Percentiles rank a stretch among this genome's conserved stretches.
These are phyloP conservation scores for Montipora sp. DNA, from an alignment of 64 coral and sea anemone species.

Conservation along the genomic window DNA sequence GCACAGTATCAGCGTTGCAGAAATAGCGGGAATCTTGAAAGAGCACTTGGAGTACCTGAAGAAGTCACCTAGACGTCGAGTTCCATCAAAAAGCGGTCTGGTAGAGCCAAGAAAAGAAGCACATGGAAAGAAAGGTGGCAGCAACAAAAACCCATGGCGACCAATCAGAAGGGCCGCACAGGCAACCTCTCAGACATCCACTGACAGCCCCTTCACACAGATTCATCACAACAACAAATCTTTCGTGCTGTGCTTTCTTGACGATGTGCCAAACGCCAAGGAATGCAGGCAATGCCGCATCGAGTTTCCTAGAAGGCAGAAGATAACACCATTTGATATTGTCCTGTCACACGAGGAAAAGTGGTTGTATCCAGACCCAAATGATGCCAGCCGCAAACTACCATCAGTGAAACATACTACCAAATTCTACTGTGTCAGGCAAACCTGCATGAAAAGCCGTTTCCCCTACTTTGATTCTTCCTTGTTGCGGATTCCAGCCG, in stretches of 20 bases:
- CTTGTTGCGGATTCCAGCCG: not conserved
- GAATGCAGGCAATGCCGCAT: slow-evolving; percentile 47
- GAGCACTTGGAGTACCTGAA: not conserved
- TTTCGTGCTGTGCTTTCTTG: slow-evolving; percentile 41
- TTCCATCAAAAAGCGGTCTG: slow-evolving; percentile 14
- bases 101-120: not conserved
- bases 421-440: slow-evolving; percentile 31
- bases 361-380: slow-evolving; percentile 47
- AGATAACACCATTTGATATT: slow-evolving; percentile 50
- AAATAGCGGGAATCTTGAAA: not conserved
- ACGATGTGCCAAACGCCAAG: slow-evolving; percentile 14
- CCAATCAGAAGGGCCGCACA: not conserved
- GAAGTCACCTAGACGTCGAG: not conserved
- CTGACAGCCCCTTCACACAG: slow-evolving; percentile 33
- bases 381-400: slow-evolving; percentile 15
- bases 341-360: slow-evolving; percentile 43
- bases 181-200: not conserved
- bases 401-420: slow-evolving; percentile 34
- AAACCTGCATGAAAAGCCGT: slow-evolving; percentile 14
- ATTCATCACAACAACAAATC: slow-evolving; percentile 60
- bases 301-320: slow-evolving; percentile 43
- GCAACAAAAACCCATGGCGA: slow-evolving; percentile 4
- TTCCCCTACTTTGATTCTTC: slow-evolving; percentile 34
- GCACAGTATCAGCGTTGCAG: not conserved
- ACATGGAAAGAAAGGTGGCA: slow-evolving; percentile 17